Conservation (phyloP, 2,113 vertebrate species). For the Murina feae region DNA sequence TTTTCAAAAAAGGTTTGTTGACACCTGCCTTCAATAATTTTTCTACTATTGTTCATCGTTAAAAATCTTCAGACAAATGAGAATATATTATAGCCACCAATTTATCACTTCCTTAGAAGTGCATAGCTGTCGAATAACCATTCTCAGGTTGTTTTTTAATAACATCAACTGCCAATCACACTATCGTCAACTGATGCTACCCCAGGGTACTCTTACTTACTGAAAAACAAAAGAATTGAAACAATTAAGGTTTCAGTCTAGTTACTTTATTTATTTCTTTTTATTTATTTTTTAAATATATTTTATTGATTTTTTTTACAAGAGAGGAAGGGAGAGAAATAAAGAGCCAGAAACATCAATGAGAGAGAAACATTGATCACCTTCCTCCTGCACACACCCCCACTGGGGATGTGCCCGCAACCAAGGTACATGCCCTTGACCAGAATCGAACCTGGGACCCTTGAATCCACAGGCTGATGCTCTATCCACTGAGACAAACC, state of each 20-base stretch:
- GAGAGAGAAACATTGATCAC: too few relatives aligned
- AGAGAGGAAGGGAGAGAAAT: too few relatives aligned
- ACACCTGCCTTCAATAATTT: background rate
- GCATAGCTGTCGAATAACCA: background rate
- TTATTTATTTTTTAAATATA: too few relatives aligned
- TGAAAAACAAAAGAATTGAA: background rate
- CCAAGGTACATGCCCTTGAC: too few relatives aligned
- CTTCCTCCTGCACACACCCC: too few relatives aligned
- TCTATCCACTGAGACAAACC: too few relatives aligned
- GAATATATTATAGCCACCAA: background rate
- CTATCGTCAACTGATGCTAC: background rate
- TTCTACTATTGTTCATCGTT: background rate
- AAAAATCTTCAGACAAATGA: background rate
- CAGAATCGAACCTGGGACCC: too few relatives aligned
- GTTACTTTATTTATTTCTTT: too few relatives aligned
- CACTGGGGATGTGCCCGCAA: too few relatives aligned
- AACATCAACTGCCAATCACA: background rate
- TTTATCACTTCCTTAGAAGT: background rate
- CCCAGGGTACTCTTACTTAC: background rate
- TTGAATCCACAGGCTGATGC: too few relatives aligned
- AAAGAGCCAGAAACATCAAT: too few relatives aligned
- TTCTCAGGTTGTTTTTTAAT: background rate
- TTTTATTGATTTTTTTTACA: too few relatives aligned
- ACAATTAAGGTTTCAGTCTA: background rate
- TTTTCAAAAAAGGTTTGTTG: slow-evolving; percentile 12